A percentile compares a stretch with the other conserved stretches of the same genome.
Conservation (phyloP, 2,113 vertebrate species). For the Pterocles orientalis region DNA sequence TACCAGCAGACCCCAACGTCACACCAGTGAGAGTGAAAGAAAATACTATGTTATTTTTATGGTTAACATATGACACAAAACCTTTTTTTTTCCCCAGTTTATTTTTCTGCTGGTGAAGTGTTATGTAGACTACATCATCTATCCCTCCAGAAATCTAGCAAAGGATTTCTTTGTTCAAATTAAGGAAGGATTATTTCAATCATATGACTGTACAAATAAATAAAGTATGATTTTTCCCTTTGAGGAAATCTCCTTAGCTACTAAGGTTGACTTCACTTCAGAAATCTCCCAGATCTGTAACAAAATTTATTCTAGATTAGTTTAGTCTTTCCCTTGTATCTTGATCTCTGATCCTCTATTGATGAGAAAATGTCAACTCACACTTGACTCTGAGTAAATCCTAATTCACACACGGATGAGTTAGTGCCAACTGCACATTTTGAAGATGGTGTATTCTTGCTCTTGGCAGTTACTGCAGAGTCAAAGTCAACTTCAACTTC, state of each 20-base stretch:
- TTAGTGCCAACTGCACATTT: background rate
- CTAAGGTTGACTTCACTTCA: background rate
- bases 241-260: background rate
- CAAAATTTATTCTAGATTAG: background rate
- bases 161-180: background rate
- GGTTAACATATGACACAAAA: background rate
- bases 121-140: background rate
- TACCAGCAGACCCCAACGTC: background rate
- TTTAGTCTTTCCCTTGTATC: background rate
- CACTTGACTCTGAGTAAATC: background rate
- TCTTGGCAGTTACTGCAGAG: background rate
- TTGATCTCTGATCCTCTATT: background rate
- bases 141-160: background rate
- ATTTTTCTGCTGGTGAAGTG: background rate
- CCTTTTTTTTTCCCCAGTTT: accelerated
- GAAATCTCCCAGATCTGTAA: background rate
- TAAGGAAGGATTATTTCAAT: background rate
- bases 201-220: background rate
- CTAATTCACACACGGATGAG: background rate
- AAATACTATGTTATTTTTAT: background rate
- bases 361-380: background rate
- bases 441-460: background rate
- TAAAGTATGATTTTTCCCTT: background rate
- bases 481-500: background rate
- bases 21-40: background rate